Base-by-base conservation (phyloP, 1,140 invertebrate genomes). In the Maniola jurtina region DNA sequence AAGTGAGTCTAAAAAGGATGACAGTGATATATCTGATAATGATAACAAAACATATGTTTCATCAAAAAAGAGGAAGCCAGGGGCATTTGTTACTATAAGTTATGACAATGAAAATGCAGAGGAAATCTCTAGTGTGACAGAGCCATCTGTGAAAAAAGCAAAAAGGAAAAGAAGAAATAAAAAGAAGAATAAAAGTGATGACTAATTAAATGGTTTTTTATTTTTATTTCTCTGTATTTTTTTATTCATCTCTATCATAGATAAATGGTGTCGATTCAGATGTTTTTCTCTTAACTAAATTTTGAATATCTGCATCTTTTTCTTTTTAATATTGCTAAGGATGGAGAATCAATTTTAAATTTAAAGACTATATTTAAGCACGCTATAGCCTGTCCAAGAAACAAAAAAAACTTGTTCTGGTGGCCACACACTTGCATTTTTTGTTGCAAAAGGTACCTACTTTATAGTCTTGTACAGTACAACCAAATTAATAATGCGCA, bases 41-140 rank as follows among this genome's bases (percentile, higher is more conserved):
- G 70, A 73, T n/a, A 65, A 52, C 61, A 52, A 61, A 14, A 36
- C 40, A 50, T 47, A 73, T 50, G 55, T 33, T 9, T 35, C 36
- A 14, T 60, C 75, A 68, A 56, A 36, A 8, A 88, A 88, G 71
- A 80, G 83, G 52, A 87, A 87, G 70, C 71, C 76, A 48, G 85
- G 85, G 33, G 85, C 85, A 34, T 90, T 81, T 87, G 86, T 90
- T 5, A 82, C 72, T 48, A 80, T 89, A 42, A 83, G 79, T 45
- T 89, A 91, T 83, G 88, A 79, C 65, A 75, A 81, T 55, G 69
- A 73, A n/a, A 66, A 60, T 36, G 64, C 71, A 55, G 66, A 76
- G 35, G 60, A 76, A 45, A n/a, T 6, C 9, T 45, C 42, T 10
- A 64, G 73, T 64, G 70, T 7, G 8, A 5, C 5, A 68, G 57